Conservation (phyloP, 2,888 invertebrate species). For the Caenorhabditis sp. region DNA sequence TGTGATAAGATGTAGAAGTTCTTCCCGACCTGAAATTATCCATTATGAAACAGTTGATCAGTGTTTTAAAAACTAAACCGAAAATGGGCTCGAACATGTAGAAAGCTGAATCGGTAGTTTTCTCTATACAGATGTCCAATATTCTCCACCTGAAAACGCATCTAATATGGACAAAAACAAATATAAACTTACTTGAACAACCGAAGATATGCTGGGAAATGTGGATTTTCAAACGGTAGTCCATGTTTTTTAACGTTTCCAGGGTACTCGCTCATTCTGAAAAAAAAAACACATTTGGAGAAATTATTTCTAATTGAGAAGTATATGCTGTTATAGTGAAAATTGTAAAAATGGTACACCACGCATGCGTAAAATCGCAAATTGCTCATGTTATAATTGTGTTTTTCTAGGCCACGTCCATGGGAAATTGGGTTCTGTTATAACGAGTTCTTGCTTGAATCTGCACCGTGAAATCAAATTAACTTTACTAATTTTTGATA, state of each 20-base stretch:
- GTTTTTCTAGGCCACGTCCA: background rate
- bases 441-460: no score
- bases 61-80: no score
- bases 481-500: no score
- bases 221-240: conserved; percentile 5
- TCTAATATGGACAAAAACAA: background rate
- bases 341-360: no score
- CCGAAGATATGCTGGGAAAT: conserved; percentile 25
- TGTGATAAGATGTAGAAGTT: background rate
- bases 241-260: conserved; percentile 13
- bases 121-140: conserved; percentile 15
- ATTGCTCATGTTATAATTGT: conserved; percentile 12
- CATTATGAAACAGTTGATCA: no score
- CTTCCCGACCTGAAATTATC: background rate
- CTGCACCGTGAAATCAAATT: no score
- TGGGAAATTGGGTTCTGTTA: no score
- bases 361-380: conserved; percentile 14
- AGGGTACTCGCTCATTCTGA: background rate
- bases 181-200: conserved; percentile 19
- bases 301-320: conserved; percentile 7
- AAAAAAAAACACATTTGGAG: conserved; percentile 1
- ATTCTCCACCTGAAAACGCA: conserved; percentile 24
- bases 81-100: conserved; percentile 3
- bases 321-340: no score
- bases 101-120: background rate